Percentiles rank a stretch among this genome's conserved stretches.
Evolutionary conservation across 2,113 vertebrate species (phyloP).

Genomic region (Atlantisia rogersi): DNA sequence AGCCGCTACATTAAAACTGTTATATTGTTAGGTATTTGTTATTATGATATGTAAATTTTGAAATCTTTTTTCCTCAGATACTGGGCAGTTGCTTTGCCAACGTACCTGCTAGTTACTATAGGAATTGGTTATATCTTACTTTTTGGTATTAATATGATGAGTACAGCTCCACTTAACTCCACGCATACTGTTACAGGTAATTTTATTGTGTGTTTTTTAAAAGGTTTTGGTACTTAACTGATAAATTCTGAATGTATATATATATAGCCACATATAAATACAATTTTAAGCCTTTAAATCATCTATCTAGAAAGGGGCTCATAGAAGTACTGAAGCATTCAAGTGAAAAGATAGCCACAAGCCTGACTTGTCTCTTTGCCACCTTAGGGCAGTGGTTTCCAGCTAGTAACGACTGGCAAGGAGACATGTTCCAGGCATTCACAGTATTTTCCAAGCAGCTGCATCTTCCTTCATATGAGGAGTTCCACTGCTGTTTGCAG

Average conservation of each 20-base stretch:
- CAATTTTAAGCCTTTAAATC: not conserved
- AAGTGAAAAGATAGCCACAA: not conserved
- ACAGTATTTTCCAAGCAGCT: not conserved
- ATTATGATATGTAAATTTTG: not conserved
- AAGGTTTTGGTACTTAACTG: not conserved
- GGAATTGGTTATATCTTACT: slow-evolving; percentile 79
- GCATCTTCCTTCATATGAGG: not conserved
- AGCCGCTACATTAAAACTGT: not conserved
- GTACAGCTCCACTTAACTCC: slow-evolving; percentile 88
- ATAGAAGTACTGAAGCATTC: not conserved
- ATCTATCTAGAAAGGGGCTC: not conserved
- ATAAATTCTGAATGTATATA: too few relatives aligned
- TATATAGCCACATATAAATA: rapidly evolving
- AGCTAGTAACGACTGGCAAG: not conserved
- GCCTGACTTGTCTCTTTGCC: not conserved
- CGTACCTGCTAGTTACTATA: slow-evolving; percentile 86
- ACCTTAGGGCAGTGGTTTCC: not conserved
- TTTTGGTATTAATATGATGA: slow-evolving; percentile 93
- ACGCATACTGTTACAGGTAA: slow-evolving; percentile 91
- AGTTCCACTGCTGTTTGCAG: not conserved
- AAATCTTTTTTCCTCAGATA: slow-evolving; percentile 76
- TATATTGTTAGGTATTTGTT: not conserved
- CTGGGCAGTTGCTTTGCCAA: slow-evolving; percentile 90
- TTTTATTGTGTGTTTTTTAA: rapidly evolving
- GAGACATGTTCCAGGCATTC: not conserved